These are phyloP conservation scores for Aegithalos caudatus DNA, from an alignment of 2,113 vertebrate species.

Conservation along the genomic window DNA sequence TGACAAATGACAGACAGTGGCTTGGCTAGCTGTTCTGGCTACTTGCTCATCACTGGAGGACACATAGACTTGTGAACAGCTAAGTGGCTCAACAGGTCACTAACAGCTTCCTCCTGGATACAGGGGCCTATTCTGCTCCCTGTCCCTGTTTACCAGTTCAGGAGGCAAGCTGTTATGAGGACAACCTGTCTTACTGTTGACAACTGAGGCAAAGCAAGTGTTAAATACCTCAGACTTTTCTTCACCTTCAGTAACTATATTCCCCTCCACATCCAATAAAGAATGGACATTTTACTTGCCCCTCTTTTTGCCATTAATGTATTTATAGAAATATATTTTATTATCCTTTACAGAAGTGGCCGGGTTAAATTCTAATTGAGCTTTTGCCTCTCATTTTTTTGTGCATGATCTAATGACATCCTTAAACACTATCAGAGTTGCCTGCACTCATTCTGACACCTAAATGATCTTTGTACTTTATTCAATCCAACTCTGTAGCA, in stretches of 20 bases:
- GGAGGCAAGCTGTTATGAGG: background rate
- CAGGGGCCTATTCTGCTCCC: background rate
- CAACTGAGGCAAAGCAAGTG: background rate
- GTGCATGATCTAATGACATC: background rate
- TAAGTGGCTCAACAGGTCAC: background rate
- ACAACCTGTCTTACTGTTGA: background rate
- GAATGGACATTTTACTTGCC: background rate
- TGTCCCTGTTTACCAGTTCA: background rate
- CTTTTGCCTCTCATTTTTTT: background rate
- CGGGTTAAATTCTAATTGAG: background rate
- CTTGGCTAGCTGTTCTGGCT: background rate
- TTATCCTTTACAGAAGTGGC: background rate
- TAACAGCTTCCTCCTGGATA: background rate
- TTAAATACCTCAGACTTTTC: background rate
- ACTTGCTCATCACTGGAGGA: background rate
- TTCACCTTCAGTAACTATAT: background rate
- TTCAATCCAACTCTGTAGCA: background rate
- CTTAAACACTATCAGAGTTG: background rate
- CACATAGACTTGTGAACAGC: background rate
- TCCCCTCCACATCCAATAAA: background rate
- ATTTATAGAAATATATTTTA: background rate
- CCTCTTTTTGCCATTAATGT: background rate
- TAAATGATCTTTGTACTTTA: background rate
- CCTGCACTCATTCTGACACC: background rate
- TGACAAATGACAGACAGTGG: background rate